These are phyloP conservation scores for Clarias gariepinus DNA, from an alignment of 2,113 vertebrate genomes.

Conservation along the genomic window DNA sequence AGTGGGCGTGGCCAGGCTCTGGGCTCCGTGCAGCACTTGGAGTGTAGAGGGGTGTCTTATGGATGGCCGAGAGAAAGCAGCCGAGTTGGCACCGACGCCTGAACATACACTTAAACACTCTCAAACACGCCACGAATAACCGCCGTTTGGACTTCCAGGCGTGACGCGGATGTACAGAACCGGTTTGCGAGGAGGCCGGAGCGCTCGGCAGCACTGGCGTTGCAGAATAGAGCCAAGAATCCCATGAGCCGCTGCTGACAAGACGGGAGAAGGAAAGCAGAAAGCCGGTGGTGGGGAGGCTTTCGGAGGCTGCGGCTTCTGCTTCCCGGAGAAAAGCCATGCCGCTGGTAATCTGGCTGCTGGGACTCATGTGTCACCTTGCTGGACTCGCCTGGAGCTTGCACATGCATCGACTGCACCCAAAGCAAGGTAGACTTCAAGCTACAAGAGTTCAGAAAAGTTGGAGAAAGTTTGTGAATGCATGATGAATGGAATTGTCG, in stretches of 20 bases:
- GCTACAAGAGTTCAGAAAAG: not conserved
- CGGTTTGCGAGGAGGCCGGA: constrained; percentile 69
- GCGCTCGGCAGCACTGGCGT: constrained; percentile 69
- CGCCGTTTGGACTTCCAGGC: constrained; percentile 47
- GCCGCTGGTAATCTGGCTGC: constrained; percentile 69
- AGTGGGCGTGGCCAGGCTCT: constrained; percentile 54
- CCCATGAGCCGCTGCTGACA: constrained; percentile 74
- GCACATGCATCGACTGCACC: constrained; percentile 79
- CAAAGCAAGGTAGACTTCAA: constrained; percentile 79
- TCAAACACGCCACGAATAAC: constrained; percentile 60
- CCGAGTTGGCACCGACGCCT: constrained; percentile 71
- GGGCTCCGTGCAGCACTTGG: constrained; percentile 55
- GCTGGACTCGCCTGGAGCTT: constrained; percentile 73
- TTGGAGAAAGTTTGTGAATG: not conserved
- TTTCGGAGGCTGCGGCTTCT: constrained; percentile 60
- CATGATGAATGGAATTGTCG: too few species aligned
- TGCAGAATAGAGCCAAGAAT: constrained; percentile 69
- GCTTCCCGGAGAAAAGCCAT: constrained; percentile 61
- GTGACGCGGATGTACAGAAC: constrained; percentile 29
- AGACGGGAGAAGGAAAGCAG: constrained; percentile 64
- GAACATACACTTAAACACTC: constrained; percentile 59
- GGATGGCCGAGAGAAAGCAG: constrained; percentile 71
- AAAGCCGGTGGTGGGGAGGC: constrained; percentile 57
- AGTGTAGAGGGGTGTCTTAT: constrained; percentile 67
- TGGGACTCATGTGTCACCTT: constrained; percentile 82